Conservation (phyloP, 2,888 invertebrate species). For the Hydraecia micacea region DNA sequence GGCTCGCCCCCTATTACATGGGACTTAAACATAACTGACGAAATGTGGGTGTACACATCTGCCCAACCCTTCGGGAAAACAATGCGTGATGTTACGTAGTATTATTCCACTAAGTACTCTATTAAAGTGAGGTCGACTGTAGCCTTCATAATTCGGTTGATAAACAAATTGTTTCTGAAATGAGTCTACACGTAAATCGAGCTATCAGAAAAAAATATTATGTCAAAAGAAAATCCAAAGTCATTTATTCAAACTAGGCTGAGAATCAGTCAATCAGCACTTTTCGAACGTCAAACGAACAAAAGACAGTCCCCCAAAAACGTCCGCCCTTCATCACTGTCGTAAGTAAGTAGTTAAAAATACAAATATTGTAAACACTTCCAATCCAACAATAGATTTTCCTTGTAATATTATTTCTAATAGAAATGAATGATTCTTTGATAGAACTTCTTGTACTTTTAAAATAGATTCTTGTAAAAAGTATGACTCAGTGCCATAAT, state of each 20-base stretch:
- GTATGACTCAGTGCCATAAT: constrained; percentile 39
- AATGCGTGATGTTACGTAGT: background rate
- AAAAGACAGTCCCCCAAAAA: too few relatives aligned
- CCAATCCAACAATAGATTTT: background rate
- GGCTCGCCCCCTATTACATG: too few relatives aligned
- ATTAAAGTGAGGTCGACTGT: background rate
- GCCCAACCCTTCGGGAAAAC: background rate
- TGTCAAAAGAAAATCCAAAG: too few relatives aligned
- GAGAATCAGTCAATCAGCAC: too few relatives aligned
- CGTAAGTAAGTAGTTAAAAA: background rate
- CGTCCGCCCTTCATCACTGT: too few relatives aligned
- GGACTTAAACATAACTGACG: background rate
- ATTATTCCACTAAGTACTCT: background rate
- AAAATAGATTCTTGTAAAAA: constrained; percentile 31
- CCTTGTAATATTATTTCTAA: background rate
- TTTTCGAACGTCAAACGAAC: too few relatives aligned
- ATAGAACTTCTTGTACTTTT: constrained; percentile 5
- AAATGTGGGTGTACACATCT: background rate
- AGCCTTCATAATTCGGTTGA: background rate
- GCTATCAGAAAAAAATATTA: background rate
- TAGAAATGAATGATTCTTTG: background rate
- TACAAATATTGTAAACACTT: background rate
- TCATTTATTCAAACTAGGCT: too few relatives aligned
- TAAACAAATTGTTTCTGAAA: background rate
- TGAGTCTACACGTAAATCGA: background rate